A percentile compares a stretch with the other conserved stretches of the same genome.
Conservation (phyloP, 2,888 invertebrate genomes). For the Zeuzera pyrina region DNA sequence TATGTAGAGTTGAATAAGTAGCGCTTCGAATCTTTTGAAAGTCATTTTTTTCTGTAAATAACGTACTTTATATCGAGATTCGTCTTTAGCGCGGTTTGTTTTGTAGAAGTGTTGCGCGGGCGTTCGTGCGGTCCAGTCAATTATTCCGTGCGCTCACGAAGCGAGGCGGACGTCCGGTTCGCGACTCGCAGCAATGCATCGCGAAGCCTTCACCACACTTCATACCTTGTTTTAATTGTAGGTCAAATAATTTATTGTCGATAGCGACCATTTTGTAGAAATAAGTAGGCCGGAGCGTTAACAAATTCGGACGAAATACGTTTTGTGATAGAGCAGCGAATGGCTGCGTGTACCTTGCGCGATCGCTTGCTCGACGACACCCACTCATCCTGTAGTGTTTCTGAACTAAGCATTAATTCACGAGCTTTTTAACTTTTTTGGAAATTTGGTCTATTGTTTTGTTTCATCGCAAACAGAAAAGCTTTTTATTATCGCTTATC, state of each 20-base stretch:
- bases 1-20: constrained; percentile 66
- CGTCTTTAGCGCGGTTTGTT: constrained; percentile 54
- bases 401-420: neutral
- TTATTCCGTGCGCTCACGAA: constrained; percentile 53
- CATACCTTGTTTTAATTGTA: constrained; percentile 66
- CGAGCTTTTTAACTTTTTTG: no score
- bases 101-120: constrained; percentile 31
- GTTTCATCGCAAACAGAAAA: no score
- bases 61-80: constrained; percentile 58
- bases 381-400: constrained; percentile 16
- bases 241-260: constrained; percentile 68
- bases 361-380: constrained; percentile 43
- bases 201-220: constrained; percentile 36
- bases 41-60: constrained; percentile 62
- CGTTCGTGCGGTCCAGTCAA: constrained; percentile 57
- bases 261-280: constrained; percentile 69
- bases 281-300: constrained; percentile 69
- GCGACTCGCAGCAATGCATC: constrained; percentile 13
- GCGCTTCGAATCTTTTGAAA: constrained; percentile 62
- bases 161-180: constrained; percentile 25
- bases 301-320: constrained; percentile 68
- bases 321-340: constrained; percentile 61
- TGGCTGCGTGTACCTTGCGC: constrained; percentile 30
- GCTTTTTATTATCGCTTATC: neutral
- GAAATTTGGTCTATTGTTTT: no score